Conservation (phyloP, 2,797 vertebrate species). For the Sebastes steindachneri region DNA sequence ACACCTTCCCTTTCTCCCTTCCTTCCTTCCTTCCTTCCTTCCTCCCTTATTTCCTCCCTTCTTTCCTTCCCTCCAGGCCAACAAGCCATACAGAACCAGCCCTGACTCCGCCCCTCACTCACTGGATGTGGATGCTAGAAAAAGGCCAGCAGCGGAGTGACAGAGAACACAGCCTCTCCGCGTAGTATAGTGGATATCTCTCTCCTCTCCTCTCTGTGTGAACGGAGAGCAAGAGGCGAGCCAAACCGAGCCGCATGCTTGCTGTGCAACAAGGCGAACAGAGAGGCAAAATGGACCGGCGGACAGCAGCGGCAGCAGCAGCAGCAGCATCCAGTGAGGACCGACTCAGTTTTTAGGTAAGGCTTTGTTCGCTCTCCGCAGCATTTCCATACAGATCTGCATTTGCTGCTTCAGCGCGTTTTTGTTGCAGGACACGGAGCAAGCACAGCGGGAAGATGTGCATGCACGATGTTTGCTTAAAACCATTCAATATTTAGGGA, state of each 20-base stretch:
- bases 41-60: background rate
- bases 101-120: slow-evolving; percentile 67
- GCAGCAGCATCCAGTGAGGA: slow-evolving; percentile 48
- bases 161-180: slow-evolving; percentile 52
- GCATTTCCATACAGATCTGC: slow-evolving; percentile 40
- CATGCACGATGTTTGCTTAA: background rate
- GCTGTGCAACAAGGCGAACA: slow-evolving; percentile 38
- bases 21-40: background rate
- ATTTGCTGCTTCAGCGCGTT: slow-evolving; percentile 40
- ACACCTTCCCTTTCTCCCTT: background rate
- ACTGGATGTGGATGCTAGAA: slow-evolving; percentile 50
- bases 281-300: slow-evolving; percentile 49
- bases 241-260: slow-evolving; percentile 39
- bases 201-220: background rate
- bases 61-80: background rate
- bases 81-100: background rate
- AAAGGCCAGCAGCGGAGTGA: slow-evolving; percentile 74
- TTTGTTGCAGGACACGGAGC: slow-evolving; percentile 41
- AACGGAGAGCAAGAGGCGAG: slow-evolving; percentile 19
- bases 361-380: slow-evolving; percentile 67
- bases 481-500: background rate
- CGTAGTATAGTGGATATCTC: slow-evolving; percentile 34
- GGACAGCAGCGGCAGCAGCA: slow-evolving; percentile 1
- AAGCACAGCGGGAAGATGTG: slow-evolving; percentile 23
- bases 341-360: slow-evolving; percentile 63